These are phyloP conservation scores for Temnothorax ravouxi DNA, from an alignment of 2,888 invertebrate genomes.

Conservation along the genomic window DNA sequence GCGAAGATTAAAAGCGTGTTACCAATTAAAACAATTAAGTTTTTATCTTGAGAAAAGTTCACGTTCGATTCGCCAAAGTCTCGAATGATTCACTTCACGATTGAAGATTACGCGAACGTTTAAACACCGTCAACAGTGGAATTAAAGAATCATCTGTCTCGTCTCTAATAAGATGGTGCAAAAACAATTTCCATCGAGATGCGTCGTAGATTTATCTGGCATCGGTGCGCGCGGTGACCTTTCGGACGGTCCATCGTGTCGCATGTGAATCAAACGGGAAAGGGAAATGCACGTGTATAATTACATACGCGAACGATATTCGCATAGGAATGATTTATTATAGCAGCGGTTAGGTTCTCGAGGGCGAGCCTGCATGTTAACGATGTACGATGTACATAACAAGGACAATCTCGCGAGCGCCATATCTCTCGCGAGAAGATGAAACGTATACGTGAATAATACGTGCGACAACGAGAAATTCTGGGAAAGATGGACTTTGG, in stretches of 20 bases:
- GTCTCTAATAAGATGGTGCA: conserved; percentile 10
- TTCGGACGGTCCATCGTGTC: conserved; percentile 64
- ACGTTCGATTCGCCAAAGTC: background rate
- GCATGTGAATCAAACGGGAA: conserved; percentile 67
- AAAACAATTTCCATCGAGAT: background rate
- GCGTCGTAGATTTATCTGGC: conserved; percentile 40
- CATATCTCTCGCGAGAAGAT: conserved; percentile 19
- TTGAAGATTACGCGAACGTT: conserved; percentile 5
- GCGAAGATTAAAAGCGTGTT: conserved; percentile 18
- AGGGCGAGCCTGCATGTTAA: conserved; percentile 36
- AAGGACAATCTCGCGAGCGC: conserved; percentile 22
- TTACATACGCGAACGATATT: conserved; percentile 69
- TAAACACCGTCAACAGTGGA: background rate
- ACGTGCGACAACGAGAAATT: background rate
- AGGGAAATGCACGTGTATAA: conserved; percentile 64
- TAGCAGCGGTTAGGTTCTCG: background rate
- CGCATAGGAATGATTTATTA: conserved; percentile 71
- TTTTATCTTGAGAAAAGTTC: background rate
- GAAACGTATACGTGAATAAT: conserved; percentile 11
- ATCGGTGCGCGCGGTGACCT: conserved; percentile 53
- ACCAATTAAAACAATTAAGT: conserved; percentile 17
- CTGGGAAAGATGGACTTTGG: background rate
- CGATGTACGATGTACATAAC: conserved; percentile 16
- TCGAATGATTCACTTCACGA: conserved; percentile 20
- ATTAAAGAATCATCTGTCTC: conserved; percentile 4